A percentile compares a stretch with the other conserved stretches of the same genome.
phyloP scores from a whole-genome alignment of 2,888 invertebrate species.

The Leucania comma region DNA sequence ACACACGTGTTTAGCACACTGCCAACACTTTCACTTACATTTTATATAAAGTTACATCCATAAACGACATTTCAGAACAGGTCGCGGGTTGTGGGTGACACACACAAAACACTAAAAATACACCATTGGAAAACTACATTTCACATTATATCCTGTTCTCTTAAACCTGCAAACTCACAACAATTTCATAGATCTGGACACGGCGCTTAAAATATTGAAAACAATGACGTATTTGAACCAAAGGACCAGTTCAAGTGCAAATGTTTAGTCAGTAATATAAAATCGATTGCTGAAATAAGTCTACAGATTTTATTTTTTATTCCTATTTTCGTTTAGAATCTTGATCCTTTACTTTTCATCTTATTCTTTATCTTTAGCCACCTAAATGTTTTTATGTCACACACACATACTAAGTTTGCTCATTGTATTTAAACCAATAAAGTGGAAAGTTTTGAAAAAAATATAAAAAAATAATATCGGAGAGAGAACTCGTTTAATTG shows the following conservation, averaged over 20 bases:
- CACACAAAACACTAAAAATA: not conserved
- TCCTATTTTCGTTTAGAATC: not conserved
- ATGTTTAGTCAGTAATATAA: not conserved
- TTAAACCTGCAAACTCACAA: too few relatives aligned
- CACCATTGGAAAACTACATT: not conserved
- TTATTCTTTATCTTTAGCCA: not conserved
- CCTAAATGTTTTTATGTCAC: not conserved
- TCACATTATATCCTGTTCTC: too few relatives aligned
- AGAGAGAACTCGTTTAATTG: slow-evolving; percentile 53
- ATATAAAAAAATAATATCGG: not conserved
- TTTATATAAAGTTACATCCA: too few relatives aligned
- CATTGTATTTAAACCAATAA: not conserved
- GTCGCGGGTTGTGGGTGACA: too few relatives aligned
- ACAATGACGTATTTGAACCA: not conserved
- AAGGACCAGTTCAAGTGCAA: not conserved
- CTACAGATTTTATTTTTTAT: not conserved
- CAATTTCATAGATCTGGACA: not conserved
- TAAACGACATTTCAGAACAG: too few relatives aligned
- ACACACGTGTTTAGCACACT: too few relatives aligned
- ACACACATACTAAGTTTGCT: not conserved
- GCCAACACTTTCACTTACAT: too few relatives aligned
- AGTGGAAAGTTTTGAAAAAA: not conserved
- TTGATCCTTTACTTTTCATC: not conserved
- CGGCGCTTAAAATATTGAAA: too few relatives aligned
- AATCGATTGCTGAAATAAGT: not conserved